Base-by-base conservation (phyloP, 2,113 vertebrate species). In the Athene cunicularia region DNA sequence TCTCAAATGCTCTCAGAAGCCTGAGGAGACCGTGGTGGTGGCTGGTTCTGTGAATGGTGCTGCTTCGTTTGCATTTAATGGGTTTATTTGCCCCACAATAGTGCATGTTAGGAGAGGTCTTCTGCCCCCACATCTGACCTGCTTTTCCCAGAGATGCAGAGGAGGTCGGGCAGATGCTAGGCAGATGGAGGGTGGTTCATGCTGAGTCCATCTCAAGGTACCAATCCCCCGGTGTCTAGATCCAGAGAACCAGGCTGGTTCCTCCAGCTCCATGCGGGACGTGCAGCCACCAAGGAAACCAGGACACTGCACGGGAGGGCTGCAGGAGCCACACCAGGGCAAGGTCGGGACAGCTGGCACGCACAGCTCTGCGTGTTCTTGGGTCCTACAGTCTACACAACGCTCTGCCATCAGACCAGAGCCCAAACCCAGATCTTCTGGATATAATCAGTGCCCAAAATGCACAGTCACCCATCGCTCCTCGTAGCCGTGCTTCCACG, bases 391-490 rank as follows among this genome's bases (percentile, higher is more conserved):
- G 24, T 6, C 56, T 43, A 0, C 14, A 12, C 33, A 53, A 16
- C 8, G 14, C 56, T 71, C 82, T 82, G 59, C 59, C 68, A 12
- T 35, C 62, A 47, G 41, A 18, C 8, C 50, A n/a, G 52, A 80
- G 47, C 60, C 79, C 62, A 76, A 74, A 28, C 22, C 11, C 63
- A 35, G 26, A 14, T 52, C 26, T 73, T 26, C 55, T 59, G 72
- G 37, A 3, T 74, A 1, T 3, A 13, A 58, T 14, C 50, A 11
- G 26, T 35, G 55, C 37, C 43, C 80, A 37, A 55, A 86, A 23
- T 7, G 30, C 64, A 43, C 0, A 0, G 28, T 35, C 37, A 20
- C 26, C 41, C 56, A 13, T 35, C 47, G 67, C 24, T 73, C 32
- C 67, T 37, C 32, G 10, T 23, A 24, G 50, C 53, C 28, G 1